Evolutionary conservation across 1,140 invertebrate species (phyloP).

Genomic region (Nephila pilipes): DNA sequence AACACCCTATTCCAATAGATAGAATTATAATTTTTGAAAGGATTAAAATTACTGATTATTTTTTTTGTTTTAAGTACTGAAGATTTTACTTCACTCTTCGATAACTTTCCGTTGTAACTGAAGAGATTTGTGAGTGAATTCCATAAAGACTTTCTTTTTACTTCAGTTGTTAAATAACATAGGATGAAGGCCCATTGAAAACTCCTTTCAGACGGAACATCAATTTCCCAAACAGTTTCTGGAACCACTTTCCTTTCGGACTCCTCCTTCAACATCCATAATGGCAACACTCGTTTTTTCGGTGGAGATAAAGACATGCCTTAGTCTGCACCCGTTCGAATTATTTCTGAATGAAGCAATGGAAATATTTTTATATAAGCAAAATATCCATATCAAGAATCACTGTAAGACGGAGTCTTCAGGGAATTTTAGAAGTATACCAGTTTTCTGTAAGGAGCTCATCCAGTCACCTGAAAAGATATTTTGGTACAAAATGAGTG

Average conservation of each 20-base stretch:
- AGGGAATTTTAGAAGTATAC: no score
- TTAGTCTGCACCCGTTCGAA: background rate
- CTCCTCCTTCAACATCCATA: background rate
- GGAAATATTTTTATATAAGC: no score
- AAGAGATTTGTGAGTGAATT: background rate
- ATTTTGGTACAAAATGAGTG: no score
- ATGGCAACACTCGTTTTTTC: background rate
- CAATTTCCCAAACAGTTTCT: conserved; percentile 38
- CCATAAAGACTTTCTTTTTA: background rate
- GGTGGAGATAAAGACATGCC: background rate
- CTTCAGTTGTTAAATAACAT: background rate
- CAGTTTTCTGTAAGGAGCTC: no score
- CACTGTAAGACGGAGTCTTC: no score
- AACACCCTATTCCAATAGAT: no score
- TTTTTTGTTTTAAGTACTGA: background rate
- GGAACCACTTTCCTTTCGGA: background rate
- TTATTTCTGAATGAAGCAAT: background rate
- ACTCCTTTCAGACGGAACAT: background rate
- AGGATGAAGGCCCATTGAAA: background rate
- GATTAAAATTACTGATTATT: no score
- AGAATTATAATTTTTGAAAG: no score
- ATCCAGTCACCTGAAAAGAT: no score
- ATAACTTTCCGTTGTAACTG: background rate
- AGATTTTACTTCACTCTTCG: background rate
- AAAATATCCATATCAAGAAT: no score